phyloP scores from a whole-genome alignment of 2,113 vertebrate species.

The Mus musculus region DNA sequence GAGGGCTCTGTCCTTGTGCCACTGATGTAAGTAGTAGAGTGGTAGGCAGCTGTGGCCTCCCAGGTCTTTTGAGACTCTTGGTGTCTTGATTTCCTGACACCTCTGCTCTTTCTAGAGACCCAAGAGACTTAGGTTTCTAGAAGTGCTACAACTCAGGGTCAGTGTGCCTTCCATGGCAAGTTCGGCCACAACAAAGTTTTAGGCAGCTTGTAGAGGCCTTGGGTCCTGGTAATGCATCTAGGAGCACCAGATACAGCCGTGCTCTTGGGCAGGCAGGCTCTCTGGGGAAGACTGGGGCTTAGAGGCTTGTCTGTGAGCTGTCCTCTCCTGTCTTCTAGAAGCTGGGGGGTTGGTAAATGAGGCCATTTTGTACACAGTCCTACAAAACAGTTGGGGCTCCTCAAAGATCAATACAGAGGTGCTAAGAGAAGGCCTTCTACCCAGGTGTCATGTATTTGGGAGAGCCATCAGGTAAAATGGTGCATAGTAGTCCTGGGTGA shows the following conservation, averaged over 20 bases:
- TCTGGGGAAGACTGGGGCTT: neutral
- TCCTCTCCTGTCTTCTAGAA: slow-evolving; percentile 8
- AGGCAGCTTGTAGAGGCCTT: neutral
- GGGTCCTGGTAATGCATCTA: neutral
- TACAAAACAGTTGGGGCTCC: neutral
- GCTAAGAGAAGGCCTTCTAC: neutral
- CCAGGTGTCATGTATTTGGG: neutral
- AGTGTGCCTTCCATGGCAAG: fast-evolving
- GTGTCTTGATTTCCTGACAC: neutral
- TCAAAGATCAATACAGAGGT: neutral
- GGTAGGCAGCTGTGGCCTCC: neutral
- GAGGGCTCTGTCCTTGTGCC: neutral
- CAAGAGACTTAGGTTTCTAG: neutral
- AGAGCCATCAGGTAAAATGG: neutral
- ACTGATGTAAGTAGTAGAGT: neutral
- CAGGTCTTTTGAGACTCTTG: neutral
- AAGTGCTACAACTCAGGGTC: too few species aligned
- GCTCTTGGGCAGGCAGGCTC: neutral
- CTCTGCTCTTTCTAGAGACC: neutral
- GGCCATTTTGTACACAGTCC: neutral
- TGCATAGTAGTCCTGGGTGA: neutral
- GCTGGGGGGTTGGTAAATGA: neutral
- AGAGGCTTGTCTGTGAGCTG: neutral
- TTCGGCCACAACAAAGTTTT: neutral
- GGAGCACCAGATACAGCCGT: neutral